Conservation (phyloP, 2,888 invertebrate genomes). For the Spatulosminthurus flaviceps region DNA sequence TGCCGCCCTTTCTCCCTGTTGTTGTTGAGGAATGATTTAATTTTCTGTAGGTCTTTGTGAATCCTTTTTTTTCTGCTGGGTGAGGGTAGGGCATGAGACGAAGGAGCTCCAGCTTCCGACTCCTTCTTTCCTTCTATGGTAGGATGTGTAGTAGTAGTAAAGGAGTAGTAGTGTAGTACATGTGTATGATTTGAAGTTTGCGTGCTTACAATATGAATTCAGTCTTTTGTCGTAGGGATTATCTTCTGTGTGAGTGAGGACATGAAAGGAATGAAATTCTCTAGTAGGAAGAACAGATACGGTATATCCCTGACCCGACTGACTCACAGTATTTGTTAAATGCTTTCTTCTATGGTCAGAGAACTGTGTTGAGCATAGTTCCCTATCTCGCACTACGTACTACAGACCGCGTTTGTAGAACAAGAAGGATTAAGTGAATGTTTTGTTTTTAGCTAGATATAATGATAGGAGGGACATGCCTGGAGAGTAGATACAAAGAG, state of each 20-base stretch:
- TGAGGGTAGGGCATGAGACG: background rate
- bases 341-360: background rate
- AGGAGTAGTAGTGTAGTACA: background rate
- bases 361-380: background rate
- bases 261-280: background rate
- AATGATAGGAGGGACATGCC: background rate
- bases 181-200: slow-evolving; percentile 47
- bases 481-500: no score
- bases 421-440: background rate
- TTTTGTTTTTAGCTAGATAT: background rate
- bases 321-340: background rate
- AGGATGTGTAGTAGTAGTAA: background rate
- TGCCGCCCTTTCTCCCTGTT: background rate
- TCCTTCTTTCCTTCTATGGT: background rate
- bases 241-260: slow-evolving; percentile 34
- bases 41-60: slow-evolving; percentile 16
- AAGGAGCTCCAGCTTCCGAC: background rate
- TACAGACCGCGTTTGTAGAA: background rate
- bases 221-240: slow-evolving; percentile 32
- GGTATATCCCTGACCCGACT: slow-evolving; percentile 12
- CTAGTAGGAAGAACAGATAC: background rate
- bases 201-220: slow-evolving; percentile 49
- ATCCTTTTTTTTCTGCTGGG: slow-evolving; percentile 5
- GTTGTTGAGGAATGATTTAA: slow-evolving; percentile 15
- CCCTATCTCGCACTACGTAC: background rate